Evolutionary conservation across 2,797 vertebrate genomes (phyloP).

Genomic region (Tenualosa ilisha): DNA sequence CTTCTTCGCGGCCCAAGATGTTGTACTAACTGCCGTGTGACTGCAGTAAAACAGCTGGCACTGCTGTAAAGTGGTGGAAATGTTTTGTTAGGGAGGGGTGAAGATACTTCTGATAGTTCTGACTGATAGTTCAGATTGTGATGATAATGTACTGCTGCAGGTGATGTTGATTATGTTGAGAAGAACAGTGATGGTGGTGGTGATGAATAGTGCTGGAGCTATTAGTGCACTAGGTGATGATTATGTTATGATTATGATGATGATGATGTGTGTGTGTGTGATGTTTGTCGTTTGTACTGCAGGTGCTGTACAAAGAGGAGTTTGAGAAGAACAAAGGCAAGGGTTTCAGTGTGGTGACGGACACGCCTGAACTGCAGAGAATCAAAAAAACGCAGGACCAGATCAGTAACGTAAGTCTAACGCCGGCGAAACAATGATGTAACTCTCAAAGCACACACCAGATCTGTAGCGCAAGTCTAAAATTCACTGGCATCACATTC

Average conservation of each 20-base stretch:
- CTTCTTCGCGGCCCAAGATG: no score
- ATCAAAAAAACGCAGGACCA: conserved; percentile 95
- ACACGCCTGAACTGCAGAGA: conserved; percentile 92
- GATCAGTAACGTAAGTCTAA: conserved; percentile 87
- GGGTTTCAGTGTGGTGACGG: conserved; percentile 89
- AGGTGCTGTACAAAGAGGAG: conserved; percentile 96
- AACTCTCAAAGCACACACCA: neutral
- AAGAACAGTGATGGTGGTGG: no score
- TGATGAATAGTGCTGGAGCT: no score
- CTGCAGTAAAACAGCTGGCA: no score
- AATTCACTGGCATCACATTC: no score
- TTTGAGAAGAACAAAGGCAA: conserved; percentile 96
- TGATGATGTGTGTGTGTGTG: neutral
- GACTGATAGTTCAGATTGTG: neutral
- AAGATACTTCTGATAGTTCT: neutral
- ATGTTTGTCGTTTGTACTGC: neutral
- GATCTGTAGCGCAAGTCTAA: no score
- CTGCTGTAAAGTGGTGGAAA: no score
- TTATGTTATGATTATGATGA: no score
- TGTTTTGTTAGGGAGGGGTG: neutral
- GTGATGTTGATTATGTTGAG: neutral
- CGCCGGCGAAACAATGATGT: neutral
- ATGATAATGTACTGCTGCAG: neutral
- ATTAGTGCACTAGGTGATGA: no score
- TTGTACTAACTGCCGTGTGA: no score